These are phyloP conservation scores for Pygoscelis antarcticus DNA, from an alignment of 2,113 vertebrate species.

Conservation along the genomic window DNA sequence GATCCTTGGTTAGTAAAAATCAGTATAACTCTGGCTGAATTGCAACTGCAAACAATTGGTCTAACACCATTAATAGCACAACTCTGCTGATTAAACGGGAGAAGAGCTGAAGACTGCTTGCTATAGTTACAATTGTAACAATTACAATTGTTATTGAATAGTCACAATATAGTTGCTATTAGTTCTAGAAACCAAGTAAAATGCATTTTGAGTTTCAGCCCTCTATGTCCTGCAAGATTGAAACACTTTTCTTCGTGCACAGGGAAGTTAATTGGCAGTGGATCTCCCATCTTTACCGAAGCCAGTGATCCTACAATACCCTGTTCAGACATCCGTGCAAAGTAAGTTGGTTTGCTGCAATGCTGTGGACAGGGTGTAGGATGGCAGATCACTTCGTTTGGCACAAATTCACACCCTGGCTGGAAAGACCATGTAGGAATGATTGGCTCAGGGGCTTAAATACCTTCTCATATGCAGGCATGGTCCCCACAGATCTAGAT, in stretches of 20 bases:
- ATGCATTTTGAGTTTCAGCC: neutral
- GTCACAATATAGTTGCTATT: neutral
- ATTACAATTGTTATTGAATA: too few species aligned
- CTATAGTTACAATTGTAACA: neutral
- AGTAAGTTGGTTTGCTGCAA: neutral
- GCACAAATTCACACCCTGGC: neutral
- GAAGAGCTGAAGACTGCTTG: neutral
- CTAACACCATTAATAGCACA: neutral
- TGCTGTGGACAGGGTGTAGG: neutral
- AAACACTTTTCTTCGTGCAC: neutral
- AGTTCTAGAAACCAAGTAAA: neutral
- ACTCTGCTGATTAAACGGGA: neutral
- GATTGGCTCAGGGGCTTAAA: neutral
- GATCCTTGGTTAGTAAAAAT: neutral
- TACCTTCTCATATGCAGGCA: neutral
- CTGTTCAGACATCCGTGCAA: neutral
- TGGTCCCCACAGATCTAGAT: neutral
- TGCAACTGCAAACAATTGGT: neutral
- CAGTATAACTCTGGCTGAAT: neutral
- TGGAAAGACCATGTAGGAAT: neutral
- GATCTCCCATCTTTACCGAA: neutral
- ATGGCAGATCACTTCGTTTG: neutral
- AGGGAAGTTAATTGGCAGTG: neutral
- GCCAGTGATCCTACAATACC: neutral
- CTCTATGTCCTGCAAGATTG: neutral